Conservation (phyloP, 1,140 invertebrate species). For the Drosophila ambigua region DNA sequence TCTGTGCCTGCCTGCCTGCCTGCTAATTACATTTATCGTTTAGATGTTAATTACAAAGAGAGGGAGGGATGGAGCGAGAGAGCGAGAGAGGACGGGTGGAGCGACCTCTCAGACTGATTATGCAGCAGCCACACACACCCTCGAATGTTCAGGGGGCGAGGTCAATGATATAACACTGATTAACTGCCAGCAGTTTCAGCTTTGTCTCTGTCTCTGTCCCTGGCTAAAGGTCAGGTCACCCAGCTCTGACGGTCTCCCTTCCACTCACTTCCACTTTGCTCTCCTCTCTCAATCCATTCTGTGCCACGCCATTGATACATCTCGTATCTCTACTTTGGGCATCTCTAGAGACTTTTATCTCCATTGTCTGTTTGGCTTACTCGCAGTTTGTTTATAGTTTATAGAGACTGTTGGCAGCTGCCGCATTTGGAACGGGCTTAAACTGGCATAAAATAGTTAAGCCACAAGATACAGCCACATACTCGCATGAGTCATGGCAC, state of each 20-base stretch:
- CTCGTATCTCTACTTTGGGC: conserved; percentile 28
- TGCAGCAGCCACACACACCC: conserved; percentile 6
- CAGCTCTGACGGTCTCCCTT: neutral
- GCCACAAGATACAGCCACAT: neutral
- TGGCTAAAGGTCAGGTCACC: conserved; percentile 40
- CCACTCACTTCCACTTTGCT: too few relatives aligned
- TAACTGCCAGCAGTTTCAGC: conserved; percentile 39
- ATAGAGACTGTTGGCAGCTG: conserved; percentile 24
- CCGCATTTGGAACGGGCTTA: conserved; percentile 19
- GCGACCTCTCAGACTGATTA: conserved; percentile 11
- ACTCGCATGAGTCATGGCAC: neutral
- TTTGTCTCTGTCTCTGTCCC: neutral
- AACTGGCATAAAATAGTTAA: conserved; percentile 17
- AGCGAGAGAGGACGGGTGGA: neutral
- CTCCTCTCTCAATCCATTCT: too few relatives aligned
- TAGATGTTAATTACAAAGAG: conserved; percentile 73
- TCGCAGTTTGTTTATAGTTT: conserved; percentile 24
- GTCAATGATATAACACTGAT: conserved; percentile 57
- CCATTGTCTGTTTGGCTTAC: conserved; percentile 25
- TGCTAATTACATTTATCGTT: conserved; percentile 76
- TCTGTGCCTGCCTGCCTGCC: neutral
- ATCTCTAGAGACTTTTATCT: conserved; percentile 53
- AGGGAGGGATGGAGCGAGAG: conserved; percentile 37
- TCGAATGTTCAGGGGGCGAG: conserved; percentile 28
- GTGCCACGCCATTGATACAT: too few relatives aligned